These are phyloP conservation scores for Apostichopus parvimensis DNA, from an alignment of 35 echinoderm and acorn worm species.

Conservation along the genomic window DNA sequence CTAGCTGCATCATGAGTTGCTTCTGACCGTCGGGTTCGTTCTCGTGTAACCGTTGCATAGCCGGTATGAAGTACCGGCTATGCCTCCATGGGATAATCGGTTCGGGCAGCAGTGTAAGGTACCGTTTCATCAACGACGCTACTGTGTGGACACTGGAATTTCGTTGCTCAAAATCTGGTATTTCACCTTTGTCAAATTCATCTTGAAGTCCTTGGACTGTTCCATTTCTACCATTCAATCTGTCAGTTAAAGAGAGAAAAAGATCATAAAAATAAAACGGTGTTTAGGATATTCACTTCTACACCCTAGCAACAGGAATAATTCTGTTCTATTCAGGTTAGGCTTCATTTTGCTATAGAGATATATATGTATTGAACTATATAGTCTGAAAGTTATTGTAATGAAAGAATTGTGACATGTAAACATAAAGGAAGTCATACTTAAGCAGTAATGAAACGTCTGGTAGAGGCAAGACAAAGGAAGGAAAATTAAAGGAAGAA, in stretches of 20 bases:
- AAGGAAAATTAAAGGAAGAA: too few relatives aligned
- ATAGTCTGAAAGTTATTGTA: too few relatives aligned
- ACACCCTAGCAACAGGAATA: too few relatives aligned
- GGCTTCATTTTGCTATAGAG: too few relatives aligned
- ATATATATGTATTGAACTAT: too few relatives aligned
- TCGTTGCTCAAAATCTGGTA: conserved; percentile 74
- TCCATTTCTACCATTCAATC: conserved; percentile 79
- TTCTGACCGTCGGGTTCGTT: conserved; percentile 70
- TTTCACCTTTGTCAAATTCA: conserved; percentile 76
- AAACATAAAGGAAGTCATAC: too few relatives aligned
- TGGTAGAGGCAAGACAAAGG: too few relatives aligned
- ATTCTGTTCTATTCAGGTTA: too few relatives aligned
- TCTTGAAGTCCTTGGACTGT: conserved; percentile 89
- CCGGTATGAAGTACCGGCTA: conserved; percentile 81
- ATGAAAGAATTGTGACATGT: too few relatives aligned
- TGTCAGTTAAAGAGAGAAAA: conserved; percentile 10
- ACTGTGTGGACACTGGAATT: conserved; percentile 82
- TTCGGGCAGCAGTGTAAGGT: conserved; percentile 86
- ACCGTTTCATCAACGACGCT: conserved; percentile 87
- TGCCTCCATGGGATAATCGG: conserved; percentile 93
- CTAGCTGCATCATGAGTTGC: conserved; percentile 85
- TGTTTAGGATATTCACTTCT: too few relatives aligned
- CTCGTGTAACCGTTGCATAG: conserved; percentile 73
- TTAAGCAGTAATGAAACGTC: too few relatives aligned
- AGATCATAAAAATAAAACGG: too few relatives aligned